These are phyloP conservation scores for Vulpes lagopus DNA, from an alignment of 2,113 vertebrate genomes.

Conservation along the genomic window DNA sequence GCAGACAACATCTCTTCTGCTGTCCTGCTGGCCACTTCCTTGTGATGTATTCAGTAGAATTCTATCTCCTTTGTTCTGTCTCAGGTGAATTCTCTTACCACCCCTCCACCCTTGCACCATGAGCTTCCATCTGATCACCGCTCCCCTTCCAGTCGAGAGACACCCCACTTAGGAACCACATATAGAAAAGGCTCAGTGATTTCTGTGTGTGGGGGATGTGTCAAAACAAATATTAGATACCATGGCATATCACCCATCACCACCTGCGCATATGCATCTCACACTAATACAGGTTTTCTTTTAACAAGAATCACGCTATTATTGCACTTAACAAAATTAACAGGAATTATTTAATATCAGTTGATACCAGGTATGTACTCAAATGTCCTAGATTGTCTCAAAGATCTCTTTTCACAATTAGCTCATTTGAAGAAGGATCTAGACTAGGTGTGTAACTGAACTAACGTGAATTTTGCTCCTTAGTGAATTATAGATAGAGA, in stretches of 20 bases:
- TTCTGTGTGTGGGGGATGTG: background rate
- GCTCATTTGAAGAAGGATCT: background rate
- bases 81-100: background rate
- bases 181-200: background rate
- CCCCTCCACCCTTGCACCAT: background rate
- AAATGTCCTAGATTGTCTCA: background rate
- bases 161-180: background rate
- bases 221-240: background rate
- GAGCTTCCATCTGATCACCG: background rate
- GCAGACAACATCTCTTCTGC: background rate
- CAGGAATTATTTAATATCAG: background rate
- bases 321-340: slow-evolving; percentile 18
- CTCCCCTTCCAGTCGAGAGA: background rate
- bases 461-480: background rate
- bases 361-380: background rate
- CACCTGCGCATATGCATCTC: background rate
- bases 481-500: background rate
- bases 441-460: background rate
- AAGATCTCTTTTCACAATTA: background rate
- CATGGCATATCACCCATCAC: background rate
- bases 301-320: background rate
- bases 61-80: background rate
- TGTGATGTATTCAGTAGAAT: background rate
- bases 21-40: background rate
- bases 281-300: background rate